These are phyloP conservation scores for Eupristina koningsbergeri DNA, from an alignment of 1,140 invertebrate species.

Conservation along the genomic window DNA sequence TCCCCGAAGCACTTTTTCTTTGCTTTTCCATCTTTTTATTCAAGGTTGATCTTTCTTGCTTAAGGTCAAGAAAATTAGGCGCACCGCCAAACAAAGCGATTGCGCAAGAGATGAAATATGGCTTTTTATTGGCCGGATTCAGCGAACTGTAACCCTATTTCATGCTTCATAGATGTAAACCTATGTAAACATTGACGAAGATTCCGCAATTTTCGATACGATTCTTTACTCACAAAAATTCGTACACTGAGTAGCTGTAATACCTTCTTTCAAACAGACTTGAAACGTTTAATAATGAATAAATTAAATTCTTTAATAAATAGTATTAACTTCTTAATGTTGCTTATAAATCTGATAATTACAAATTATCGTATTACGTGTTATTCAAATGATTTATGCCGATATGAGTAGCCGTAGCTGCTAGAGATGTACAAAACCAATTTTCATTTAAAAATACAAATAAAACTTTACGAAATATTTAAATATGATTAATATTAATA, in stretches of 20 bases:
- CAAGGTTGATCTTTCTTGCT: constrained; percentile 16
- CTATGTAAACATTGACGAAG: neutral
- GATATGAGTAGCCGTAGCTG: neutral
- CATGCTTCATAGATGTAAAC: neutral
- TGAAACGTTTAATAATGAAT: too few species aligned
- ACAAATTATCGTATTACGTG: neutral
- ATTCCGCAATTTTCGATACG: too few species aligned
- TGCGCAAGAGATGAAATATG: neutral
- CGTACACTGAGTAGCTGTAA: too few species aligned
- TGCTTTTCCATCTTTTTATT: neutral
- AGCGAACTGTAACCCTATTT: neutral
- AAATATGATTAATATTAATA: neutral
- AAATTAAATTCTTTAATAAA: too few species aligned
- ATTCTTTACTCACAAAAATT: neutral
- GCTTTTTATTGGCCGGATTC: neutral
- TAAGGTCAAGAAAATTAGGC: constrained; percentile 37
- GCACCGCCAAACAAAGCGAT: neutral
- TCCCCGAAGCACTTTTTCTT: constrained; percentile 18
- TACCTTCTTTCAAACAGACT: neutral
- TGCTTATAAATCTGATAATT: neutral
- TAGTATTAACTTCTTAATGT: too few species aligned
- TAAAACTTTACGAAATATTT: neutral
- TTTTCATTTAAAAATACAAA: neutral
- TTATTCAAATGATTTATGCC: neutral
- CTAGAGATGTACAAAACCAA: neutral